Conservation (phyloP, 2,113 vertebrate genomes). For the Polyodon spathula region DNA sequence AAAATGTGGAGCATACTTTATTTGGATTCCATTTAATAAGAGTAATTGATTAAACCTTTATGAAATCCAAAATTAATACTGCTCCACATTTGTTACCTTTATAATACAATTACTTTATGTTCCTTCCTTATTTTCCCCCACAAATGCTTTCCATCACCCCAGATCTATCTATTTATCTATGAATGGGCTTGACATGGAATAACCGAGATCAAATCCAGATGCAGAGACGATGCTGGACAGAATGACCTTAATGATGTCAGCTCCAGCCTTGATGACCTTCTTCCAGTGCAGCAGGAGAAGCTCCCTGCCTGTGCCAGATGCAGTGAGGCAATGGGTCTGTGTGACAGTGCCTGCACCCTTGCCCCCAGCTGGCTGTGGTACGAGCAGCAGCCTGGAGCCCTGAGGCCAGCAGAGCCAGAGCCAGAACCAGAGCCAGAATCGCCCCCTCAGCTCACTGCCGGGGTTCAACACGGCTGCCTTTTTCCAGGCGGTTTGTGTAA, state of each 20-base stretch:
- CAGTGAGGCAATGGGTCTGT: background rate
- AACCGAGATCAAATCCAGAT: background rate
- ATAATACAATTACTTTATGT: too few species aligned
- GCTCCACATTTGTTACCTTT: too few species aligned
- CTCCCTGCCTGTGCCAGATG: background rate
- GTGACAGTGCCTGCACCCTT: background rate
- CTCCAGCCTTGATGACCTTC: background rate
- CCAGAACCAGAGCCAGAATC: background rate
- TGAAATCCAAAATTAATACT: too few species aligned
- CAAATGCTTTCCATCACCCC: background rate
- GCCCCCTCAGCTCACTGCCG: background rate
- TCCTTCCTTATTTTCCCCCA: too few species aligned
- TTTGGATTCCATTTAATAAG: background rate
- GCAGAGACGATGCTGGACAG: too few species aligned
- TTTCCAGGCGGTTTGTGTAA: constrained; percentile 6
- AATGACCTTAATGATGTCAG: too few species aligned
- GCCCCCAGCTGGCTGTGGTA: background rate
- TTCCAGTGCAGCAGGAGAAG: background rate
- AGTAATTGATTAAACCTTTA: too few species aligned
- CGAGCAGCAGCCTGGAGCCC: background rate
- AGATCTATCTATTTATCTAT: background rate
- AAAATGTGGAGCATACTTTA: background rate
- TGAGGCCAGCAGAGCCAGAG: background rate
- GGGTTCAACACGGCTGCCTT: background rate
- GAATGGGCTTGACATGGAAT: background rate